Evolutionary conservation across 2,113 vertebrate genomes (phyloP).

Genomic region (Rhynchomys soricoides): DNA sequence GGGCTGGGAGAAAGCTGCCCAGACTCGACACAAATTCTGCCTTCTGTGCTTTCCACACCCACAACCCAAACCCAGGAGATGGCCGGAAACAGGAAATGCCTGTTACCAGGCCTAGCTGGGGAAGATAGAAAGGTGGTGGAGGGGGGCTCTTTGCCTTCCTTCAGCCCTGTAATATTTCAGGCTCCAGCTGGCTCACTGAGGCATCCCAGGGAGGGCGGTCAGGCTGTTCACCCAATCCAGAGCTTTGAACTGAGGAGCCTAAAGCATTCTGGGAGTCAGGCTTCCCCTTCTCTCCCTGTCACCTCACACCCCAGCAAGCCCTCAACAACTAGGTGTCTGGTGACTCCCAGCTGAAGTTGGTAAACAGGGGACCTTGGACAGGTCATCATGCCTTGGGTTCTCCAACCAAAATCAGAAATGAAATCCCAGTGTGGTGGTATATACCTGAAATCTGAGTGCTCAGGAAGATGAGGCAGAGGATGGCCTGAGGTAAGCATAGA

Average conservation of each 20-base stretch:
- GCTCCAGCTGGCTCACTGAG: not conserved
- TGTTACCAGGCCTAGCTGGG: conserved; percentile 46
- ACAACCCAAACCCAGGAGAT: conserved; percentile 49
- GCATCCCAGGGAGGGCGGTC: not conserved
- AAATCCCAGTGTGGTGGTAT: not conserved
- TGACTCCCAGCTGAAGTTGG: not conserved
- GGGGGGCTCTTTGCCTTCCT: not conserved
- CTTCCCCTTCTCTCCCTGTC: not conserved
- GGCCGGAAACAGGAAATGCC: conserved; percentile 78
- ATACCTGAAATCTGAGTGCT: not conserved
- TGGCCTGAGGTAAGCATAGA: not conserved
- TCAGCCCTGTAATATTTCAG: conserved; percentile 22
- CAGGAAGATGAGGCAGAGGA: not conserved
- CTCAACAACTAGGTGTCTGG: not conserved
- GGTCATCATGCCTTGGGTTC: not conserved
- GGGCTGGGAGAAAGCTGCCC: not conserved
- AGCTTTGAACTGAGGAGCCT: not conserved
- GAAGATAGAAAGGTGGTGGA: not conserved
- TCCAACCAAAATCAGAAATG: not conserved
- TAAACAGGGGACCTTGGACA: not conserved
- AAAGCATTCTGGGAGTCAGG: not conserved
- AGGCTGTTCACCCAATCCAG: not conserved
- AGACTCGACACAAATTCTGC: not conserved
- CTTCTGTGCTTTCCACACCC: conserved; percentile 39
- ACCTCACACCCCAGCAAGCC: too few relatives aligned